These are phyloP conservation scores for Campoplex nolae DNA, from an alignment of 2,888 invertebrate species.

Conservation along the genomic window DNA sequence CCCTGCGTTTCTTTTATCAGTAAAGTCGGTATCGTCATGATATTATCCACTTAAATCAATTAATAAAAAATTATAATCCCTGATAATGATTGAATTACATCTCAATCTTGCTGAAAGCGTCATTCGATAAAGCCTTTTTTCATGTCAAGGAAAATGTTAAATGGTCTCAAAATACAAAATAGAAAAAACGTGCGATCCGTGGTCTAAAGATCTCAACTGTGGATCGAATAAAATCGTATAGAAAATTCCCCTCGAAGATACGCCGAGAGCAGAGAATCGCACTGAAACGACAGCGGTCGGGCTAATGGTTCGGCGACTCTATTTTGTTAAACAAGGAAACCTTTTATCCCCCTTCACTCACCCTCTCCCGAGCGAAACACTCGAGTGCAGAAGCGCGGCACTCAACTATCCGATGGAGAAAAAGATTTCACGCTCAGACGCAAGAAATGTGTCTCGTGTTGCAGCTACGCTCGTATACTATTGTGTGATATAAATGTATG, in stretches of 20 bases:
- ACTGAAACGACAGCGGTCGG: slow-evolving; percentile 81
- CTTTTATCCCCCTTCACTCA: slow-evolving; percentile 81
- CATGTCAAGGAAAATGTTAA: neutral
- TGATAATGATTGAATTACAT: neutral
- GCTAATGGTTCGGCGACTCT: slow-evolving; percentile 83
- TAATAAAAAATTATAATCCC: too few relatives aligned
- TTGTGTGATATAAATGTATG: neutral
- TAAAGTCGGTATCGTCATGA: too few relatives aligned
- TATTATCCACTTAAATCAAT: too few relatives aligned
- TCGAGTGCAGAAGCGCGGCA: slow-evolving; percentile 75
- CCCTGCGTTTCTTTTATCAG: too few relatives aligned
- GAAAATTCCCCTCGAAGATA: slow-evolving; percentile 73
- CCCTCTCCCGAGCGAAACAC: slow-evolving; percentile 69
- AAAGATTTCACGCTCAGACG: slow-evolving; percentile 69
- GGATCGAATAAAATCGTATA: slow-evolving; percentile 62
- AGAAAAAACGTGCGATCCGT: slow-evolving; percentile 47
- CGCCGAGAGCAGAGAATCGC: slow-evolving; percentile 79
- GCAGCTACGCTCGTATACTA: slow-evolving; percentile 33
- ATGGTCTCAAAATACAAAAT: slow-evolving; percentile 25
- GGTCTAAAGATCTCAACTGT: slow-evolving; percentile 55
- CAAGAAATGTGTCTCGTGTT: slow-evolving; percentile 60
- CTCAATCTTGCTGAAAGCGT: neutral
- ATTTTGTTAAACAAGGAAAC: slow-evolving; percentile 84
- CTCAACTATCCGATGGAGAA: slow-evolving; percentile 67
- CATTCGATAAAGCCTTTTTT: neutral